These are phyloP conservation scores for Hemaris fuciformis DNA, from an alignment of 2,888 invertebrate genomes.

Conservation along the genomic window DNA sequence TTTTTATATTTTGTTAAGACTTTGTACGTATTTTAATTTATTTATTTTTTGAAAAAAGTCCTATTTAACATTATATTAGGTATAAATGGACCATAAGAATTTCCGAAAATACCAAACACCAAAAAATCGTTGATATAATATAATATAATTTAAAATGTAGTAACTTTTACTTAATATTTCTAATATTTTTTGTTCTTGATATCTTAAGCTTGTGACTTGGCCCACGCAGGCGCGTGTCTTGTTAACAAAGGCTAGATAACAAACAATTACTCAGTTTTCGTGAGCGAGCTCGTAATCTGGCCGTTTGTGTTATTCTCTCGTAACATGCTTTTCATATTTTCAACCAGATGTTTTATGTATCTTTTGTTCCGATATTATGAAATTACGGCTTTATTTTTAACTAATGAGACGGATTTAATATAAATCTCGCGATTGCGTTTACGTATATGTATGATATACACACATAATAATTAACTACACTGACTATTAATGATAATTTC, in stretches of 20 bases:
- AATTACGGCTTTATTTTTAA: neutral
- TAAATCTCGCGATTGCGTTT: too few species aligned
- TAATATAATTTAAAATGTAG: neutral
- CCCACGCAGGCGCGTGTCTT: constrained; percentile 27
- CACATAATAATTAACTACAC: too few species aligned
- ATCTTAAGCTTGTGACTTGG: neutral
- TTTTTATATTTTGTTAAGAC: too few species aligned
- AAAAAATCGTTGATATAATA: too few species aligned
- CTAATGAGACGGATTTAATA: neutral
- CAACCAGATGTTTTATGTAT: constrained; percentile 32
- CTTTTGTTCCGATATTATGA: constrained; percentile 40
- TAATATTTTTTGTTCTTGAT: neutral
- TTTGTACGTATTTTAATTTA: too few species aligned
- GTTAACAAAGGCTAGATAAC: constrained; percentile 52
- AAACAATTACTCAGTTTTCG: constrained; percentile 60
- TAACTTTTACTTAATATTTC: fast-evolving
- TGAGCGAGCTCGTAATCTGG: constrained; percentile 48
- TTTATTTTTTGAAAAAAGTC: too few species aligned
- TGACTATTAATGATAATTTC: too few species aligned
- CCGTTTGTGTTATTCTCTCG: constrained; percentile 31
- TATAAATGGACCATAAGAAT: too few species aligned
- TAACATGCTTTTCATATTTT: constrained; percentile 31
- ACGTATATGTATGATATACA: too few species aligned
- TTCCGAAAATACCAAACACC: too few species aligned
- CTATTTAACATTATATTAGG: too few species aligned